Base-by-base conservation (phyloP, 1,140 invertebrate species). In the Leptoteleia sp. region DNA sequence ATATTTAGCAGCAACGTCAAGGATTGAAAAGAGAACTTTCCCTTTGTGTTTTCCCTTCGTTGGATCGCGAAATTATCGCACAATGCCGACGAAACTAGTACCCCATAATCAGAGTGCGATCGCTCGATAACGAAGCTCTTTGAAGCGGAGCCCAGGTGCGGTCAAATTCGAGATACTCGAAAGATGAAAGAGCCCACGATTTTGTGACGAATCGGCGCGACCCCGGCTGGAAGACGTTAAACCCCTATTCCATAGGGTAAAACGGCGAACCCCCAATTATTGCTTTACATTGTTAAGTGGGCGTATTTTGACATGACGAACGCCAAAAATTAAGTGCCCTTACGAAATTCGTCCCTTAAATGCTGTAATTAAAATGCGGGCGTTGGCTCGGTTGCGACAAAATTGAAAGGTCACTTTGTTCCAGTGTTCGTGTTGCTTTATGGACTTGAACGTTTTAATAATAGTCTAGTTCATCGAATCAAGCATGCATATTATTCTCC, bases 221-320 rank as follows among this genome's bases (percentile, higher is more conserved):
- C 48, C 17, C 48, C 19, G n/a, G 43, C 25, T 50, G 43, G n/a
- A n/a, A n/a, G n/a, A n/a, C n/a, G n/a, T n/a, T n/a, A n/a, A n/a
- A n/a, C n/a, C n/a, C n/a, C n/a, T n/a, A n/a, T n/a, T n/a, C n/a
- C n/a, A n/a, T n/a, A n/a, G n/a, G n/a, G n/a, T n/a, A n/a, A n/a
- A n/a, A n/a, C n/a, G n/a, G n/a, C n/a, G n/a, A n/a, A n/a, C 73
- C 65, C 61, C n/a, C 75, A 40, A 62, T 31, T 59, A 55, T 45
- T 65, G 47, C 61, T 72, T 70, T 57, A 31, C 13, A n/a, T 25
- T 40, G 9, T 79, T 45, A 77, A 79, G 72, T 81, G 70, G 76
- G 54, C 52, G 67, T 79, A 75, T 79, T 81, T 81, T 77, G 76
- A 79, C 72, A 71, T 65, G 50, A 17, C 64, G 48, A 76, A 72